A percentile compares a stretch with the other conserved stretches of the same genome.
phyloP scores from a whole-genome alignment of 2,113 vertebrate species.

The Tragulus kanchil region DNA sequence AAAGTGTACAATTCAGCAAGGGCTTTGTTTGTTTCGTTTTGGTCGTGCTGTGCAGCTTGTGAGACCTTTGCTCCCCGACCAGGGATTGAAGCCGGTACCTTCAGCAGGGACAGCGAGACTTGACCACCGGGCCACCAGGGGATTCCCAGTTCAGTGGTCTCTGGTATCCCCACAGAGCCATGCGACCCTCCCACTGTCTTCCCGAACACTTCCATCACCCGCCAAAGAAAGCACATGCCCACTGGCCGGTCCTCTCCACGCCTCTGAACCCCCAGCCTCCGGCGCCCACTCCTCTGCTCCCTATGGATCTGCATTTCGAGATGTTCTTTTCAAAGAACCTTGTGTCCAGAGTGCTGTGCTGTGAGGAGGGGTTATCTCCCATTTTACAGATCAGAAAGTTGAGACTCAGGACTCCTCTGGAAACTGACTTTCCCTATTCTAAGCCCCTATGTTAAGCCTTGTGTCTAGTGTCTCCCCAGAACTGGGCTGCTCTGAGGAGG shows the following conservation, averaged over 20 bases:
- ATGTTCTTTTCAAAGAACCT: neutral
- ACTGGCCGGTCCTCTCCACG: neutral
- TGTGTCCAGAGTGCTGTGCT: neutral
- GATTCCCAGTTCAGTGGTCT: neutral
- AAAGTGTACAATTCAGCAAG: neutral
- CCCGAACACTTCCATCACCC: neutral
- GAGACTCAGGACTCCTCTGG: neutral
- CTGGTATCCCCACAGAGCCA: neutral
- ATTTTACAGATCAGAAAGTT: constrained; percentile 6
- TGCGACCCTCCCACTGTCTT: neutral
- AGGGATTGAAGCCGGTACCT: neutral
- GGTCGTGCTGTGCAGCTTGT: neutral
- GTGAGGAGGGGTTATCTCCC: neutral
- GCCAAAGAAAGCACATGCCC: neutral
- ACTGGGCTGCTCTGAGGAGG: neutral
- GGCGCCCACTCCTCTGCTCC: neutral
- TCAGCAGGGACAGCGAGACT: neutral
- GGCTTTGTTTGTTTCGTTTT: neutral
- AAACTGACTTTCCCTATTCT: neutral
- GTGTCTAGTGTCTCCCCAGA: neutral
- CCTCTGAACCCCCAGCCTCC: neutral
- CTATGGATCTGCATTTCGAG: neutral
- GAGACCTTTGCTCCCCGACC: neutral
- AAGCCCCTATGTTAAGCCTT: neutral
- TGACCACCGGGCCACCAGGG: neutral